Base-by-base conservation (phyloP, 2,797 vertebrate species). In the Momotus momota region DNA sequence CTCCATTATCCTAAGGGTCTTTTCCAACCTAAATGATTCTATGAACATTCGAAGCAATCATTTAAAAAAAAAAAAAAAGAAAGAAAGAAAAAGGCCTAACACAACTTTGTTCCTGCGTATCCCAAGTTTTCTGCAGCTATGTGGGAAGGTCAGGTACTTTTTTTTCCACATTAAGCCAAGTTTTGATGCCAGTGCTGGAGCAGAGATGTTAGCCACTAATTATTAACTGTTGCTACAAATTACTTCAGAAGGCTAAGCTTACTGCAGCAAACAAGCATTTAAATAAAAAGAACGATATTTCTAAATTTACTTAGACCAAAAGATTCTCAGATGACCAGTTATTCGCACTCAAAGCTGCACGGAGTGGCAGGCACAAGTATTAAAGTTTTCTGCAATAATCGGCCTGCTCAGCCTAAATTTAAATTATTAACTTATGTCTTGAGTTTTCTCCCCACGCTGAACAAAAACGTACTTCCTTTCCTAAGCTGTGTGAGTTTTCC, bases 81-180 rank as follows among this genome's bases (percentile, higher is more conserved):
- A 3, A n/a, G 71, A 41, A 14, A 65, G 10, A 29, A 26, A 33
- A n/a, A 20, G 0, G 21, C 15, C 19, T 52, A 61, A 54, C 4
- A 45, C 11, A 38, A 26, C 16, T 65, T 57, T 52, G 7, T 52
- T 83, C 25, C 14, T 4, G 4, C 5, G 2, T 72, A 66, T 55
- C 25, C 49, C 31, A 61, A 14, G 43, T 51, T 55, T 88, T 62
- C 52, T 35, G 40, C 27, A 93, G 40, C 16, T 62, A 43, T 1
- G 0, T 23, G 11, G 35, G 49, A 80, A 81, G 6, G 10, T 40
- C 0, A 0, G 15, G 0, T 10, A 10, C 25, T 18, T 86, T 88
- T 82, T 82, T 46, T 55, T 18, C 17, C 58, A 81, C 11, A 51
- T 43, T n/a, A 60, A 27, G 21, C 31, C 10, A 75, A 40, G 8